Evolutionary conservation across 1,140 invertebrate species (phyloP).

Genomic region (Chrysomallon squamiferum): DNA sequence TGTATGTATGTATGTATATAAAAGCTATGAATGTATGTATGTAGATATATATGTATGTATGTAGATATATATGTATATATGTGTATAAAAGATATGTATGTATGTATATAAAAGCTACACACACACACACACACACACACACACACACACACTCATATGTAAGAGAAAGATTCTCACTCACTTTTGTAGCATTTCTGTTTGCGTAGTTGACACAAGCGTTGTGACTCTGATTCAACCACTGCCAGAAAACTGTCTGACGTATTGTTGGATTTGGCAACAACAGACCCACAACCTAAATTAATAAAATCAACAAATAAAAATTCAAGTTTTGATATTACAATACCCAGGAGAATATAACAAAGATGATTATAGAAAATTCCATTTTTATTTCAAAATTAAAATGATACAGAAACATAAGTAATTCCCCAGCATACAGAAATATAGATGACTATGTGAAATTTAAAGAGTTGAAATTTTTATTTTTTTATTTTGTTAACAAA

Average conservation of each 20-base stretch:
- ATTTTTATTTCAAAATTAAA: not conserved
- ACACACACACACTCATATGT: too few relatives aligned
- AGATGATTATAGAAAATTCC: not conserved
- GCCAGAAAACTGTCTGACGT: conserved; percentile 64
- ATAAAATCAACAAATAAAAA: not conserved
- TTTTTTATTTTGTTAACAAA: too few relatives aligned
- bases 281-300: conserved; percentile 63
- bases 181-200: conserved; percentile 67
- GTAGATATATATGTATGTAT: too few relatives aligned
- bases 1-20: too few relatives aligned
- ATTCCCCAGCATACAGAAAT: not conserved
- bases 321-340: not conserved
- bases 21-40: too few relatives aligned
- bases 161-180: too few relatives aligned
- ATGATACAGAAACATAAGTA: not conserved
- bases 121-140: too few relatives aligned
- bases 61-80: too few relatives aligned
- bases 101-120: too few relatives aligned
- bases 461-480: not conserved
- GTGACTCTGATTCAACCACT: conserved; percentile 68
- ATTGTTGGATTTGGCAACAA: conserved; percentile 66
- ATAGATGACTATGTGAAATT: not conserved
- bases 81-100: too few relatives aligned
- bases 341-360: not conserved
- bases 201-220: conserved; percentile 68